These are phyloP conservation scores for Drosophila mercatorum DNA, from an alignment of 2,888 invertebrate species.

Conservation along the genomic window DNA sequence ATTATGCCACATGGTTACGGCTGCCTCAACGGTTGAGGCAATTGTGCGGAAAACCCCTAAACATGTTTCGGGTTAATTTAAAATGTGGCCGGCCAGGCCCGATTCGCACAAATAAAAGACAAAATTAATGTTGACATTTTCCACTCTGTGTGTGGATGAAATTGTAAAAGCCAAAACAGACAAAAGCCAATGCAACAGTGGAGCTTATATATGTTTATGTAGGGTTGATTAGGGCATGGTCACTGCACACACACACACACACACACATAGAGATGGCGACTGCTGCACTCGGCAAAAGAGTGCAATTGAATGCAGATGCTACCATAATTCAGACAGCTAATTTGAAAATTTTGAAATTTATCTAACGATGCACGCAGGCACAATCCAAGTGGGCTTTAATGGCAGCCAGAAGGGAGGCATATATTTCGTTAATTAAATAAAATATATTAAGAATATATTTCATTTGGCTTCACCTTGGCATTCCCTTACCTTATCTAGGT, in stretches of 20 bases:
- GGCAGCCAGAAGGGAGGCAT: slow-evolving; percentile 16
- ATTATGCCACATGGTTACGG: slow-evolving; percentile 58
- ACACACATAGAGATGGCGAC: slow-evolving; percentile 7
- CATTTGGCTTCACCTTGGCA: neutral
- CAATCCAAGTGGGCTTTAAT: slow-evolving; percentile 5
- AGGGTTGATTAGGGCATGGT: slow-evolving; percentile 49
- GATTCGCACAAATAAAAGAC: slow-evolving; percentile 80
- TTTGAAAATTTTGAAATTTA: slow-evolving; percentile 69
- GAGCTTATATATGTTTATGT: slow-evolving; percentile 38
- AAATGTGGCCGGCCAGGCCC: slow-evolving; percentile 81
- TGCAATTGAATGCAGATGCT: slow-evolving; percentile 76
- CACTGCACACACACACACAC: slow-evolving; percentile 15
- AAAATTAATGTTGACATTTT: slow-evolving; percentile 83
- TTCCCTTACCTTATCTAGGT: neutral
- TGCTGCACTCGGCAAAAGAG: slow-evolving; percentile 51
- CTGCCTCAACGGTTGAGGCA: slow-evolving; percentile 69
- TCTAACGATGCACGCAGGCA: slow-evolving; percentile 57
- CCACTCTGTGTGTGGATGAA: slow-evolving; percentile 79
- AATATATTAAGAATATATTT: neutral
- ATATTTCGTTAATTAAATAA: slow-evolving; percentile 11
- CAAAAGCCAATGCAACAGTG: slow-evolving; percentile 59
- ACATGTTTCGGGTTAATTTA: slow-evolving; percentile 83
- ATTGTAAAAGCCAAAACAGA: slow-evolving; percentile 67
- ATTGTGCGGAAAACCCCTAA: slow-evolving; percentile 83
- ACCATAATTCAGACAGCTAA: slow-evolving; percentile 70